phyloP scores from a whole-genome alignment of 2,113 vertebrate species.

The Atlantisia rogersi region DNA sequence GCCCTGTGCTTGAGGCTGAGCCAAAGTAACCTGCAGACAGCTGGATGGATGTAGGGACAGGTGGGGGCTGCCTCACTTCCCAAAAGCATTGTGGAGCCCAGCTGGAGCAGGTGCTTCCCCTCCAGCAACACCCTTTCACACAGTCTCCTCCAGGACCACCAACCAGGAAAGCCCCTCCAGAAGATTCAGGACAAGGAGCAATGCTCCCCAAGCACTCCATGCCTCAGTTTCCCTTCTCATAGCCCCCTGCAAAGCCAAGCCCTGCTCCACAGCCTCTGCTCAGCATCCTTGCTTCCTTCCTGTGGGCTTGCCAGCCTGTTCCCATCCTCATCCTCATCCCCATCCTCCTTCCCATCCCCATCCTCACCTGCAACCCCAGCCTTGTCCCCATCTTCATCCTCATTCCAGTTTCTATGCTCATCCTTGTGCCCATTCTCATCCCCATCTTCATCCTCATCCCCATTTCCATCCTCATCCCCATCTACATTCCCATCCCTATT shows the following conservation, averaged over 20 bases:
- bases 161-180: not conserved
- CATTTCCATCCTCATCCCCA: fast-evolving
- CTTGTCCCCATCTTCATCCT: fast-evolving
- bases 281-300: too few species aligned
- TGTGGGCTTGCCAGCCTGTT: not conserved
- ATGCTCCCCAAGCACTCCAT: fast-evolving
- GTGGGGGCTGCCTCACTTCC: not conserved
- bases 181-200: not conserved
- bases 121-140: not conserved
- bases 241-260: not conserved
- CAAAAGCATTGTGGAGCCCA: not conserved
- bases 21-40: not conserved
- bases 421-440: not conserved
- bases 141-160: not conserved
- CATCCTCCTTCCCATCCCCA: fast-evolving
- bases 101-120: not conserved
- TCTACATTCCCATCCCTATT: fast-evolving
- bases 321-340: not conserved
- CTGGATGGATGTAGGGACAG: not conserved
- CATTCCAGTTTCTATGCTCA: too few species aligned
- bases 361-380: fast-evolving
- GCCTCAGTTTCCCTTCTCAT: not conserved
- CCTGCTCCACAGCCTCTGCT: not conserved
- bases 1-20: not conserved
- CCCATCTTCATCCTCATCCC: too few species aligned